Base-by-base conservation (phyloP, 2,113 vertebrate species). In the Gasterosteus aculeatus region DNA sequence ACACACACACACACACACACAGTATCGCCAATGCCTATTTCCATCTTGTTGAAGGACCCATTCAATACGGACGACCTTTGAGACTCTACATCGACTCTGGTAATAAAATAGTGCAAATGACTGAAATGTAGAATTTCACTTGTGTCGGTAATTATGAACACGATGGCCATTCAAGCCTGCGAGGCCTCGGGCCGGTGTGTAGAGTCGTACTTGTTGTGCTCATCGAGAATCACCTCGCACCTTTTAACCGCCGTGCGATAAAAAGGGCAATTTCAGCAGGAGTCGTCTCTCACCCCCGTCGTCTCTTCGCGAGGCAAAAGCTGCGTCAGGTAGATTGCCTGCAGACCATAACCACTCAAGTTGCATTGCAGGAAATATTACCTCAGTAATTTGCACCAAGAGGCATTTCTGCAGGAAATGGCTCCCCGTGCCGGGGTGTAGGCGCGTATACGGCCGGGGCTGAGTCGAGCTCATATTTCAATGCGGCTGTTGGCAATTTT, bases 361-460 rank as follows among this genome's bases (percentile, higher is more conserved):
- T 89, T 86, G 79, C 80, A 81, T 81, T 65, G 69, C 60, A 80
- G 85, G 72, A 87, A 88, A 89, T 87, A 91, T 89, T 85, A 84
- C 85, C 80, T 82, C 67, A n/a, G 77, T 87, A 86, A 89, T 88
- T 82, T 89, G 85, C 81, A 75, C 82, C 85, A 86, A 81, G 85
- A 88, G 86, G 83, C 86, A 84, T 86, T 91, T 90, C 73, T 85
- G 82, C 72, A 61, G 78, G 82, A 89, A 90, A 92, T 64, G 71
- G 75, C 75, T 90, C 82, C 82, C 82, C 51, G 71, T 68, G 69
- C 83, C 76, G 75, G 70, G 82, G 14, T 83, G 81, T 90, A 78
- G 75, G 33, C 33, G 3, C 33, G 33, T 87, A 86, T 88, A 90
- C 57, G 69, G 61, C 75, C 8, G 9, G 72, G 84, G 75, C 81